phyloP scores from a whole-genome alignment of 2,888 invertebrate genomes.

The Gisinianus flammeolus region DNA sequence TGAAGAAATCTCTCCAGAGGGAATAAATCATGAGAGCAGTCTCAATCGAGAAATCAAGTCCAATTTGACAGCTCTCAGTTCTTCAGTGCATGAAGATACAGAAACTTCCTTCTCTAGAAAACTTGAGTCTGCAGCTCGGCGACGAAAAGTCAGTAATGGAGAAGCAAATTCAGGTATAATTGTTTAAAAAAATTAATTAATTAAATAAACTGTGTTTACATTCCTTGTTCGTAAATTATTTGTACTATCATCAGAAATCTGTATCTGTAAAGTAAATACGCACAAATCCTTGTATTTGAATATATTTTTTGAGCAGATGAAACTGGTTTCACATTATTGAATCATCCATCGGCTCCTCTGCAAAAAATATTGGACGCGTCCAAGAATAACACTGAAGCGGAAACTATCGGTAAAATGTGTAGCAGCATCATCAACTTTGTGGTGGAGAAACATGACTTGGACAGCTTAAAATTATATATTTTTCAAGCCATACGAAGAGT shows the following conservation, averaged over 20 bases:
- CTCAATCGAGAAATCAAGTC: background rate
- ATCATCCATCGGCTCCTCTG: conserved; percentile 87
- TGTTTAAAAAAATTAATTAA: background rate
- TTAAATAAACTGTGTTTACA: no score
- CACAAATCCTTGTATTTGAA: conserved; percentile 15
- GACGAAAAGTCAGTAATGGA: conserved; percentile 57
- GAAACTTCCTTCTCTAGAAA: background rate
- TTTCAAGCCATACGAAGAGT: conserved; percentile 78
- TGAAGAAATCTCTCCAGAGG: conserved; percentile 33
- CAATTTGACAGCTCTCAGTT: background rate
- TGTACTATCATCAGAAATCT: no score
- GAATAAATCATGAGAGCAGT: background rate
- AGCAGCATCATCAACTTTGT: conserved; percentile 89
- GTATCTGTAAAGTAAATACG: background rate
- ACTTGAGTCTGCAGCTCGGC: conserved; percentile 12
- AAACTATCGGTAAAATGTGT: conserved; percentile 65
- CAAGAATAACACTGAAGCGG: conserved; percentile 62
- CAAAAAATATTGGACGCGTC: conserved; percentile 73
- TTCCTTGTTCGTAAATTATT: no score
- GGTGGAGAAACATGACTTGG: conserved; percentile 82
- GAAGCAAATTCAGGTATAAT: conserved; percentile 49
- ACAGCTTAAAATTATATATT: conserved; percentile 82
- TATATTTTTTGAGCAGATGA: conserved; percentile 66
- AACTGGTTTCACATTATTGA: conserved; percentile 74
- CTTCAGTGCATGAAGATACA: background rate